phyloP scores from a whole-genome alignment of 2,888 invertebrate genomes.

The Phaonia tiefii region DNA sequence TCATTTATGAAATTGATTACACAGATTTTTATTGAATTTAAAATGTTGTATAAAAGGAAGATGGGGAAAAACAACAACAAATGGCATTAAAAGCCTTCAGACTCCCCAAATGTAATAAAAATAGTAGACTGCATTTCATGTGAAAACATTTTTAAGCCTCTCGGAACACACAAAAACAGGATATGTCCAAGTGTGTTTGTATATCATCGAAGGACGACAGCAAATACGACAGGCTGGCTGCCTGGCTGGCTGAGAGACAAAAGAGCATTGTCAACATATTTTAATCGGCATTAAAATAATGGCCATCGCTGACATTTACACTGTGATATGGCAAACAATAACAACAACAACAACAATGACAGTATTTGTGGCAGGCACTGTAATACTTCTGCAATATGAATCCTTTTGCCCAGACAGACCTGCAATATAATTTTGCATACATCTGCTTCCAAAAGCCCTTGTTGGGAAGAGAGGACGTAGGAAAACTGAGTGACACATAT shows the following conservation, averaged over 20 bases:
- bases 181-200: slow-evolving; percentile 26
- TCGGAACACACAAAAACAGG: slow-evolving; percentile 48
- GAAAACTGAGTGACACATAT: too few relatives aligned
- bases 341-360: slow-evolving; percentile 36
- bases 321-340: slow-evolving; percentile 18
- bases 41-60: not conserved
- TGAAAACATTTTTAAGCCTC: slow-evolving; percentile 60
- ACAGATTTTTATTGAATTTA: slow-evolving; percentile 36
- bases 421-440: slow-evolving; percentile 44
- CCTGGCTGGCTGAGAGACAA: slow-evolving; percentile 41
- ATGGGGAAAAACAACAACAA: not conserved
- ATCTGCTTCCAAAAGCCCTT: too few relatives aligned
- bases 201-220: slow-evolving; percentile 21
- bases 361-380: not conserved
- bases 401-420: slow-evolving; percentile 2
- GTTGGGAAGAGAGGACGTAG: too few relatives aligned
- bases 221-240: not conserved
- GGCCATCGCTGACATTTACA: slow-evolving; percentile 64
- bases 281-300: slow-evolving; percentile 67
- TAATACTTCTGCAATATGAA: slow-evolving; percentile 1
- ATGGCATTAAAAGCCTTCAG: not conserved
- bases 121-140: slow-evolving; percentile 50
- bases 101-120: not conserved
- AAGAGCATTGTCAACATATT: slow-evolving; percentile 68
- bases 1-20: slow-evolving; percentile 38